Conservation (phyloP, 2,113 vertebrate genomes). For the Oncorhynchus clarkii region DNA sequence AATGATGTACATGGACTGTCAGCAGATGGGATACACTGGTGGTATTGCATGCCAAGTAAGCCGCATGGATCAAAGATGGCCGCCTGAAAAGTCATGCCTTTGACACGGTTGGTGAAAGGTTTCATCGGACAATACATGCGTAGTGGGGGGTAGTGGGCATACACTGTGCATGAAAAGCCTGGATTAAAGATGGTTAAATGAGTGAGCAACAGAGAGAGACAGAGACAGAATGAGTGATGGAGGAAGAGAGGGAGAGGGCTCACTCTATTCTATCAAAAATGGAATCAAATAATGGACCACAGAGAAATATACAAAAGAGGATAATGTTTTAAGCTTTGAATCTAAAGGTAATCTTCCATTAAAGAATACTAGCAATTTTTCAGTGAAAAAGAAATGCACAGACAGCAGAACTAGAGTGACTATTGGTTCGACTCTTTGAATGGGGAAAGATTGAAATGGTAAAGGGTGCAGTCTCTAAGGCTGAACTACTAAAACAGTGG, state of each 20-base stretch:
- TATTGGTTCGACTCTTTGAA: slow-evolving; percentile 59
- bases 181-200: slow-evolving; percentile 53
- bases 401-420: slow-evolving; percentile 68
- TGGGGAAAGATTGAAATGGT: slow-evolving; percentile 53
- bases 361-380: slow-evolving; percentile 67
- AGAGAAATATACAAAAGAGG: slow-evolving; percentile 57
- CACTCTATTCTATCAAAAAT: slow-evolving; percentile 40
- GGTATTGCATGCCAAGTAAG: slow-evolving; percentile 54
- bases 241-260: slow-evolving; percentile 31
- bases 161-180: slow-evolving; percentile 33
- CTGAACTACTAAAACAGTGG: slow-evolving; percentile 3
- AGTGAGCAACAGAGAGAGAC: slow-evolving; percentile 28
- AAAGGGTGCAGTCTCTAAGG: slow-evolving; percentile 60
- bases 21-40: slow-evolving; percentile 32
- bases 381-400: slow-evolving; percentile 67
- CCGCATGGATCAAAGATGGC: slow-evolving; percentile 47
- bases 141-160: not conserved
- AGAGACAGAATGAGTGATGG: slow-evolving; percentile 13
- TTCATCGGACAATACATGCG: slow-evolving; percentile 38
- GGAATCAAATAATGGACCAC: slow-evolving; percentile 63
- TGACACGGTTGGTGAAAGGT: slow-evolving; percentile 35
- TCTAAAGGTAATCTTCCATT: slow-evolving; percentile 74
- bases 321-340: slow-evolving; percentile 71
- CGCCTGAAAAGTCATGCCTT: slow-evolving; percentile 28
- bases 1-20: slow-evolving; percentile 60